Conservation (phyloP, 2,888 invertebrate genomes). For the Sipha maydis region DNA sequence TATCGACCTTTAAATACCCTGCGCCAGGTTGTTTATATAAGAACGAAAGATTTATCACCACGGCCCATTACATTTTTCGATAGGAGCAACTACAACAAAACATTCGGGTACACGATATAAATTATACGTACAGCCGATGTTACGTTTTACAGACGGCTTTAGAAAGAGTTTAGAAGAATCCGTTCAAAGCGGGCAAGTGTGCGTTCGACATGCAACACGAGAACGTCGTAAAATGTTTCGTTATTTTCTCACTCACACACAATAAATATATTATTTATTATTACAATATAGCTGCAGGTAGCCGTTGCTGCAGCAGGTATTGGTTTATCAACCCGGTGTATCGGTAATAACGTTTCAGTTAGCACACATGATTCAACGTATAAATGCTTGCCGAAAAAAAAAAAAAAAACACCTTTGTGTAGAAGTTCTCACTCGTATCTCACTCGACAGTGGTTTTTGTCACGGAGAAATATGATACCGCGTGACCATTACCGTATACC, state of each 20-base stretch:
- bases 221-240: neutral
- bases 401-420: too few relatives aligned
- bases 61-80: neutral
- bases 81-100: neutral
- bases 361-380: too few relatives aligned
- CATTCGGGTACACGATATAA: neutral
- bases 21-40: conserved; percentile 9
- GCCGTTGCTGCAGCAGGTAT: too few relatives aligned
- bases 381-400: too few relatives aligned
- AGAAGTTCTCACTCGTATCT: too few relatives aligned
- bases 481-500: neutral
- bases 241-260: neutral
- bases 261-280: too few relatives aligned
- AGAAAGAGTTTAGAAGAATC: neutral
- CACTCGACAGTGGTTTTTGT: neutral
- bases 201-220: neutral
- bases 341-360: too few relatives aligned
- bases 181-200: neutral
- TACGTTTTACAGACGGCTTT: neutral
- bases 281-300: too few relatives aligned
- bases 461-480: neutral
- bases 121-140: neutral
- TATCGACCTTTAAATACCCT: conserved; percentile 46
- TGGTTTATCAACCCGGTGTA: too few relatives aligned
- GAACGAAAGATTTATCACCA: conserved; percentile 29